Evolutionary conservation across 2,888 invertebrate species (phyloP).

Genomic region (Drosophila pseudotakahashii): DNA sequence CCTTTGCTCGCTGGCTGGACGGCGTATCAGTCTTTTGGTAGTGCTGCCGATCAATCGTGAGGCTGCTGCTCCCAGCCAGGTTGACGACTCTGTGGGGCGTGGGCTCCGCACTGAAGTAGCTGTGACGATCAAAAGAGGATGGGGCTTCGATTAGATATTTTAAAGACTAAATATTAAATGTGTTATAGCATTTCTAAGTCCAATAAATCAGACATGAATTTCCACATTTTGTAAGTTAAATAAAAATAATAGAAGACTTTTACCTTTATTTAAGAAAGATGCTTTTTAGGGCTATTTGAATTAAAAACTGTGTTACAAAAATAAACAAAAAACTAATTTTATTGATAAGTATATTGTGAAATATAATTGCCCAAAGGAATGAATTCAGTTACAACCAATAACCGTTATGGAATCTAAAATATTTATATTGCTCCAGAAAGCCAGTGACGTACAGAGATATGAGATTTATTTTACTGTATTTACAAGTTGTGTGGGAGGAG

Average conservation of each 20-base stretch:
- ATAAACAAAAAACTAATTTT: too few relatives aligned
- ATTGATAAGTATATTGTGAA: neutral
- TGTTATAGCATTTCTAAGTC: neutral
- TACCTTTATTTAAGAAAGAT: too few relatives aligned
- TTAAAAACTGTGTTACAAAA: too few relatives aligned
- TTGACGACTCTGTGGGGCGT: conserved; percentile 54
- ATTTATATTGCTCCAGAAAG: conserved; percentile 18
- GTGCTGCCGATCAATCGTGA: conserved; percentile 41
- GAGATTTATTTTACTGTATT: conserved; percentile 6
- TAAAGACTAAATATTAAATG: too few relatives aligned
- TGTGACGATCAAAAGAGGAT: conserved; percentile 9
- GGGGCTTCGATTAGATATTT: conserved; percentile 9
- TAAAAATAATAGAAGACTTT: too few relatives aligned
- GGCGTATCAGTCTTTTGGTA: conserved; percentile 48
- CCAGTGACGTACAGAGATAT: conserved; percentile 18
- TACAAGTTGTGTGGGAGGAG: conserved; percentile 14
- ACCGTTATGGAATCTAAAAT: neutral
- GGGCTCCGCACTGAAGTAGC: conserved; percentile 44
- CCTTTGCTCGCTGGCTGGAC: conserved; percentile 48
- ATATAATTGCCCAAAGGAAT: neutral
- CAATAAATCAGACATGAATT: too few relatives aligned
- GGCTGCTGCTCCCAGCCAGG: conserved; percentile 62
- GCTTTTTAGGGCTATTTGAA: too few relatives aligned
- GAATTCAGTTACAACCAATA: neutral
- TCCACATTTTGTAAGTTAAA: too few relatives aligned